Conservation (phyloP, 2,113 vertebrate species). For the Odocoileus hemionus region DNA sequence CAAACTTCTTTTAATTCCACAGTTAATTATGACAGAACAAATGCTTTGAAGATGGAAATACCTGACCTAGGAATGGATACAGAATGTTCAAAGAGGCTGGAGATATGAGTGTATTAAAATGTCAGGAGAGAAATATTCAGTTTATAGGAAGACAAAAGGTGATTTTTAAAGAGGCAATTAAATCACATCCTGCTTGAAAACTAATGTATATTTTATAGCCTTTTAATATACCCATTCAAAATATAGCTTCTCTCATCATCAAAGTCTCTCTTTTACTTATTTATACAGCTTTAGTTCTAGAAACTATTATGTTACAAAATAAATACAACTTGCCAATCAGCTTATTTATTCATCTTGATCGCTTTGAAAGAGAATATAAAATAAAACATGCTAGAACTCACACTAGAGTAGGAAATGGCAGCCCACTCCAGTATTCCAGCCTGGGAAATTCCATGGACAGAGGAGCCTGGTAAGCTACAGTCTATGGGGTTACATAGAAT, state of each 20-base stretch:
- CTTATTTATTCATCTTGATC: not conserved
- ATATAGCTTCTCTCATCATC: not conserved
- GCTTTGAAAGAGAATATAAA: not conserved
- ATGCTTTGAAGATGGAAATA: constrained; percentile 5
- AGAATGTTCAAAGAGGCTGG: not conserved
- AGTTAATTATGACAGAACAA: not conserved
- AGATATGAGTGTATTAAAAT: not conserved
- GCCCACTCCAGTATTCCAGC: not conserved
- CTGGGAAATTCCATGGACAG: not conserved
- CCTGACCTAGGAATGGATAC: not conserved
- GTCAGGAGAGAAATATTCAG: not conserved
- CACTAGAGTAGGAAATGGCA: not conserved
- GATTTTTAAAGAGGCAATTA: not conserved
- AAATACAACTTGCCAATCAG: not conserved
- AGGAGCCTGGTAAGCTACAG: not conserved
- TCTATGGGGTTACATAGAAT: not conserved
- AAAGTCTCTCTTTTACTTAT: not conserved
- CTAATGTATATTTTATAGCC: not conserved
- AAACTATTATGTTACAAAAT: not conserved
- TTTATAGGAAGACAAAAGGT: not conserved
- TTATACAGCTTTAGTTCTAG: not conserved
- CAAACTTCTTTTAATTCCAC: not conserved
- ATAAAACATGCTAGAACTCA: not conserved
- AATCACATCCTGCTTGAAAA: not conserved
- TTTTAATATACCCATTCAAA: not conserved